Conservation (phyloP, 2,888 invertebrate genomes). For the Macrophya annulata region DNA sequence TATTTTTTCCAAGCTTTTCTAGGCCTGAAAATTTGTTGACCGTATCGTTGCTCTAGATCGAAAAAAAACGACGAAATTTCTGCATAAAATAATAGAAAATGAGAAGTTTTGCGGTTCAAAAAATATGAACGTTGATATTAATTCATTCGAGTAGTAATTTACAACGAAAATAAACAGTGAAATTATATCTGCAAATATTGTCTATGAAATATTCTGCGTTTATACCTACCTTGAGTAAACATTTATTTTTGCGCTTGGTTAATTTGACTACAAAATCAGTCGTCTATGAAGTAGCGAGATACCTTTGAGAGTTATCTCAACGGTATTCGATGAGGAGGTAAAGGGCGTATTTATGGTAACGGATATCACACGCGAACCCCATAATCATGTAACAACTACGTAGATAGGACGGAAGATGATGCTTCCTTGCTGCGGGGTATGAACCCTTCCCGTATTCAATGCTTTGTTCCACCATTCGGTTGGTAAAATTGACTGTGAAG, state of each 20-base stretch:
- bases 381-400: constrained; percentile 29
- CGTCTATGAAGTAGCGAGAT: background rate
- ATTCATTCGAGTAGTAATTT: background rate
- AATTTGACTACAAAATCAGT: constrained; percentile 29
- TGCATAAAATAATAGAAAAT: background rate
- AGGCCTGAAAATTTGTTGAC: background rate
- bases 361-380: constrained; percentile 16
- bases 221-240: constrained; percentile 19
- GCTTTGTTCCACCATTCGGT: background rate
- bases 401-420: constrained; percentile 22
- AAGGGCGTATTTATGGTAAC: constrained; percentile 37
- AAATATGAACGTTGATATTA: background rate
- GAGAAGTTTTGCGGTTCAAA: background rate
- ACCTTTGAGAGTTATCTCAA: constrained; percentile 25
- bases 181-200: constrained; percentile 33
- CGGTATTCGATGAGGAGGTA: background rate
- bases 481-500: background rate
- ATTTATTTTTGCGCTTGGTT: constrained; percentile 54
- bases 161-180: background rate
- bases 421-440: background rate
- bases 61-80: background rate
- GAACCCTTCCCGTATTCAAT: background rate
- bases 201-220: constrained; percentile 6
- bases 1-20: constrained; percentile 9
- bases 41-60: background rate